Percentiles rank a stretch among this genome's conserved stretches.
Evolutionary conservation across 2,888 invertebrate genomes (phyloP).

Genomic region (Drosophila rubida): DNA sequence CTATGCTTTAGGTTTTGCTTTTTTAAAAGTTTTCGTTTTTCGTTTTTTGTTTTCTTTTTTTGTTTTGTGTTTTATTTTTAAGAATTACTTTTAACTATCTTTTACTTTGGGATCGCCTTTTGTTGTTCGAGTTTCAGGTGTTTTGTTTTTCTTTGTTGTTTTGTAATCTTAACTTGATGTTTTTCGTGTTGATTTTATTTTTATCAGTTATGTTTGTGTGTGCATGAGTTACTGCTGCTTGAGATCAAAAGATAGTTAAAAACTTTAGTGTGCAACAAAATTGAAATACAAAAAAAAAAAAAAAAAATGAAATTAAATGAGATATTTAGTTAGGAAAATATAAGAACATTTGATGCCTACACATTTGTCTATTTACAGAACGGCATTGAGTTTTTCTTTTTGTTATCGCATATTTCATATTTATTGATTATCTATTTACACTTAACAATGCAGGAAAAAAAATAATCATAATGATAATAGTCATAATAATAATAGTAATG

Average conservation of each 20-base stretch:
- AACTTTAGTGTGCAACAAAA: conserved; percentile 51
- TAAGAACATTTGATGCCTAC: conserved; percentile 46
- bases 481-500: conserved; percentile 36
- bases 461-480: conserved; percentile 32
- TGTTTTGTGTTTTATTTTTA: conserved; percentile 2
- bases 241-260: conserved; percentile 83
- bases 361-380: conserved; percentile 61
- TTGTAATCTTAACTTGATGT: neutral
- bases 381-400: conserved; percentile 36
- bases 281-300: conserved; percentile 29
- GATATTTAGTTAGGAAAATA: conserved; percentile 31
- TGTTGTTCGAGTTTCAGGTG: conserved; percentile 38
- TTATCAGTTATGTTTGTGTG: conserved; percentile 38
- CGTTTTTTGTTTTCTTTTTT: neutral
- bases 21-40: conserved; percentile 1
- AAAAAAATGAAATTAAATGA: conserved; percentile 1
- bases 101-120: conserved; percentile 69
- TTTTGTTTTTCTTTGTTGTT: conserved; percentile 9
- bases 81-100: conserved; percentile 67
- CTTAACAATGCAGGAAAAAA: conserved; percentile 55
- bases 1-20: conserved; percentile 10
- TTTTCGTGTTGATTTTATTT: neutral
- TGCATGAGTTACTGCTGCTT: conserved; percentile 58
- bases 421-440: conserved; percentile 60
- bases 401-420: conserved; percentile 39